A percentile compares a stretch with the other conserved stretches of the same genome.
phyloP scores from a whole-genome alignment of 2,797 vertebrate genomes.

The Malurus splendens region DNA sequence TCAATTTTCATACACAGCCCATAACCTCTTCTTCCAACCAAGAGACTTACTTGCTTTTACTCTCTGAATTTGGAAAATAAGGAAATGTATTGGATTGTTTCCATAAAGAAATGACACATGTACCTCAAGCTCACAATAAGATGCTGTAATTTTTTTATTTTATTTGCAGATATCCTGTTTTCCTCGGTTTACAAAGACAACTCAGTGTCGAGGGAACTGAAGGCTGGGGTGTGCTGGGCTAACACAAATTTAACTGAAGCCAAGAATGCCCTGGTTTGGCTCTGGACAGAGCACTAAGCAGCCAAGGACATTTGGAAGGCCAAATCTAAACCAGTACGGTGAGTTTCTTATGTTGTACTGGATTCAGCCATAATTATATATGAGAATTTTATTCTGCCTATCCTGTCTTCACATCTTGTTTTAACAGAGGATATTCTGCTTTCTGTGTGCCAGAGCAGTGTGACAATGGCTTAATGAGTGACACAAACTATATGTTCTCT shows the following conservation, averaged over 20 bases:
- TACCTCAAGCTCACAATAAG: constrained; percentile 9
- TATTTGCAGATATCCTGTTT: constrained; percentile 58
- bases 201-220: constrained; percentile 39
- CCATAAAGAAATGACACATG: constrained; percentile 3
- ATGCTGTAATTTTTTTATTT: background rate
- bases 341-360: constrained; percentile 6
- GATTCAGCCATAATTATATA: background rate
- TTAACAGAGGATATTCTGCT: background rate
- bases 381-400: background rate
- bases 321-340: constrained; percentile 3
- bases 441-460: background rate
- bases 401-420: background rate
- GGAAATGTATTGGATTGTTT: background rate
- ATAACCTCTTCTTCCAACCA: background rate
- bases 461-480: background rate
- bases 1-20: accelerated
- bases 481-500: background rate
- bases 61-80: background rate
- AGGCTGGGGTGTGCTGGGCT: constrained; percentile 38
- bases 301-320: constrained; percentile 51
- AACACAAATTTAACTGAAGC: constrained; percentile 51
- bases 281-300: background rate
- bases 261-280: constrained; percentile 62
- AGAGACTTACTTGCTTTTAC: background rate
- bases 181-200: constrained; percentile 56